Conservation (phyloP, 1,140 invertebrate genomes). For the Piezodorus guildinii region DNA sequence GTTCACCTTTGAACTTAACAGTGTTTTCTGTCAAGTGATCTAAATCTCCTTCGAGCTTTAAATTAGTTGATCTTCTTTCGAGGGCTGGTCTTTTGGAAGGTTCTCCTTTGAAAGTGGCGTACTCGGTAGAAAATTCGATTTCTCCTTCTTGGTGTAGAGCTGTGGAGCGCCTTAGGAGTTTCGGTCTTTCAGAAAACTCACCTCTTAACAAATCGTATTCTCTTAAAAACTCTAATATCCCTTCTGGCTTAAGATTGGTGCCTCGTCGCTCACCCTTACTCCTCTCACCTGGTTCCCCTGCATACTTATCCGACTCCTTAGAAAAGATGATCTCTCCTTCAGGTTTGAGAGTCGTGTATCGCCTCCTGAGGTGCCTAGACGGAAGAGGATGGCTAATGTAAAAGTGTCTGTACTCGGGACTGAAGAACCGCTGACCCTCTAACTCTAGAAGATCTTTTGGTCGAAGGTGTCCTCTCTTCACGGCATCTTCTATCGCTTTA, state of each 20-base stretch:
- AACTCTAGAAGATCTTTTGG: slow-evolving; percentile 20
- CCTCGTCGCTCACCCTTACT: slow-evolving; percentile 7
- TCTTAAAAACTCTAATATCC: slow-evolving; percentile 20
- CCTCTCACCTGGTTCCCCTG: slow-evolving; percentile 1
- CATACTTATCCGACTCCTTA: background rate
- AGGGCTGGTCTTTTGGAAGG: slow-evolving; percentile 19
- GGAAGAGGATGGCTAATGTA: slow-evolving; percentile 19
- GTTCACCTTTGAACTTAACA: slow-evolving; percentile 24
- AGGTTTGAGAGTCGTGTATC: slow-evolving; percentile 18
- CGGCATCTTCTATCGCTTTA: background rate
- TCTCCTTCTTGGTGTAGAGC: slow-evolving; percentile 25
- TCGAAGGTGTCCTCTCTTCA: slow-evolving; percentile 14
- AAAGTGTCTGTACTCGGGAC: slow-evolving; percentile 25
- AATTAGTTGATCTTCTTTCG: slow-evolving; percentile 22
- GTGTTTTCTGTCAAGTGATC: slow-evolving; percentile 22
- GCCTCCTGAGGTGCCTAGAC: background rate
- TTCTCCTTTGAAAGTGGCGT: background rate
- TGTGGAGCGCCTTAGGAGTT: slow-evolving; percentile 2
- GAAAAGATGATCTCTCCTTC: slow-evolving; percentile 21
- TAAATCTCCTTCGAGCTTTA: slow-evolving; percentile 26
- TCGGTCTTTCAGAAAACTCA: background rate
- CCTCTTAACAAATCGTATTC: background rate
- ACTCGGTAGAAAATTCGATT: slow-evolving; percentile 19
- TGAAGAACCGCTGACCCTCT: slow-evolving; percentile 24
- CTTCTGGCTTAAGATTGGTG: slow-evolving; percentile 26